phyloP scores from a whole-genome alignment of 1,140 invertebrate species.

The Venturia canescens region DNA sequence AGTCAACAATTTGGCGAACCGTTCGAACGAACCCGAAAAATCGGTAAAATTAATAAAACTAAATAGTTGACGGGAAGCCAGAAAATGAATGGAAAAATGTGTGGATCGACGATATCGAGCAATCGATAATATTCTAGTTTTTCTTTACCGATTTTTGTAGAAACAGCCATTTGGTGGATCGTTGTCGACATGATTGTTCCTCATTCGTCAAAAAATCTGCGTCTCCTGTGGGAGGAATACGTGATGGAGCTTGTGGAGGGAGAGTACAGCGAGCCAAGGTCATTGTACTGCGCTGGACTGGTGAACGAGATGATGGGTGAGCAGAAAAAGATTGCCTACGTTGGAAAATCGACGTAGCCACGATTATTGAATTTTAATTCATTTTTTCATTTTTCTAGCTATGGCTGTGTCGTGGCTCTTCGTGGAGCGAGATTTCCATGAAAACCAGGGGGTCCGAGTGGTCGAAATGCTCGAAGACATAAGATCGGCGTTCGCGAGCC shows the following conservation, averaged over 20 bases:
- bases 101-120: neutral
- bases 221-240: constrained; percentile 70
- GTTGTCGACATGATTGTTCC: constrained; percentile 81
- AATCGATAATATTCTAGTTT: constrained; percentile 9
- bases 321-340: neutral
- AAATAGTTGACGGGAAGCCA: neutral
- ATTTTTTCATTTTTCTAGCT: constrained; percentile 56
- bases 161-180: constrained; percentile 84
- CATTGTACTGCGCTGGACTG: constrained; percentile 80
- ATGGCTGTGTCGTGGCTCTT: constrained; percentile 73
- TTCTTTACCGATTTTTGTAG: constrained; percentile 55
- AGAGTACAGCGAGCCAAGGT: constrained; percentile 75
- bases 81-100: neutral
- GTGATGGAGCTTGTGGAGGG: constrained; percentile 68
- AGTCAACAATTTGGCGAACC: too few species aligned
- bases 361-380: neutral
- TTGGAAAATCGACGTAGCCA: neutral
- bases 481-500: constrained; percentile 84
- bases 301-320: constrained; percentile 82
- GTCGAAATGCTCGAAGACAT: constrained; percentile 81
- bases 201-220: constrained; percentile 80
- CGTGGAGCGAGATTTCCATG: constrained; percentile 66
- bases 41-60: too few species aligned
- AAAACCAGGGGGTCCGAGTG: constrained; percentile 59
- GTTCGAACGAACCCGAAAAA: too few species aligned